Conservation (phyloP, 1,140 invertebrate genomes). For the Triops longicaudatus region DNA sequence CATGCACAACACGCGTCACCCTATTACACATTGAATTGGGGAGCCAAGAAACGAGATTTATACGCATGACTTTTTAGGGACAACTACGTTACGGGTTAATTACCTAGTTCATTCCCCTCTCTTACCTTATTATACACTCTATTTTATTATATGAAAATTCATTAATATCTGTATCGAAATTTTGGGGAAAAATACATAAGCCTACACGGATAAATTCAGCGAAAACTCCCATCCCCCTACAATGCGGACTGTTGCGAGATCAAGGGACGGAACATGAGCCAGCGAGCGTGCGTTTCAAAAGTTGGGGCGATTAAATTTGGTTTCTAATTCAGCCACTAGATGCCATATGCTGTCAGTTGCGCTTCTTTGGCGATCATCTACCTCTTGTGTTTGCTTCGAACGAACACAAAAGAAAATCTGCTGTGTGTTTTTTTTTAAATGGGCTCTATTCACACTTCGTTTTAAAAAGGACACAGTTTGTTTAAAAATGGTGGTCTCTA, state of each 20-base stretch:
- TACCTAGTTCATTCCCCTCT: no score
- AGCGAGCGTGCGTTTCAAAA: neutral
- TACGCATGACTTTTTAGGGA: neutral
- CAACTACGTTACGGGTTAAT: neutral
- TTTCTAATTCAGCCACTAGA: neutral
- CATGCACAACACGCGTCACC: constrained; percentile 12
- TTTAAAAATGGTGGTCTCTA: neutral
- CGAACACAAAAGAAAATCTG: constrained; percentile 4
- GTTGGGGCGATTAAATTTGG: neutral
- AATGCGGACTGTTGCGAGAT: no score
- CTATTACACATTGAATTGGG: constrained; percentile 4
- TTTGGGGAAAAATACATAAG: no score
- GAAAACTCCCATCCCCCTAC: no score
- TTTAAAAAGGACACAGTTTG: neutral
- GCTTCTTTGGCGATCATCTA: neutral
- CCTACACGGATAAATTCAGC: no score
- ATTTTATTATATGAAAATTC: no score
- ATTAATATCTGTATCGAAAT: no score
- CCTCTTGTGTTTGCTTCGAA: neutral
- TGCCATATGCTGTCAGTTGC: neutral
- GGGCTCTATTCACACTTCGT: neutral
- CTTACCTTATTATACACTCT: no score
- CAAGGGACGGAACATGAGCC: neutral
- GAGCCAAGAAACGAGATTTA: neutral
- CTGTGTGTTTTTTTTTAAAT: neutral